Percentiles rank a stretch among this genome's conserved stretches.
Evolutionary conservation across 2,888 invertebrate species (phyloP).

Genomic region (Leptopilina myrica): DNA sequence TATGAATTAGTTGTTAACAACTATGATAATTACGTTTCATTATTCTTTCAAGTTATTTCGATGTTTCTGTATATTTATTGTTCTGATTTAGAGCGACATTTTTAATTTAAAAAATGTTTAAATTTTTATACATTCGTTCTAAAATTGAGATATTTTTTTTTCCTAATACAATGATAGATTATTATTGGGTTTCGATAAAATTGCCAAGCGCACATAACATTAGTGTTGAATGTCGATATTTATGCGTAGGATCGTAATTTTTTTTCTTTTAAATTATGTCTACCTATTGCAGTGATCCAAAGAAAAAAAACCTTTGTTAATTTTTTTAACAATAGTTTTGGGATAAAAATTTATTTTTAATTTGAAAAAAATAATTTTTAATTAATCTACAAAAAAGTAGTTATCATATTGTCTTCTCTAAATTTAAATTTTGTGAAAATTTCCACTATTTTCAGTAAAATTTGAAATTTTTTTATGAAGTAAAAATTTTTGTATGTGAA

Average conservation of each 20-base stretch:
- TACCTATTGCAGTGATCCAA: slow-evolving; percentile 25
- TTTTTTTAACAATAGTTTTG: neutral
- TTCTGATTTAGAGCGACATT: slow-evolving; percentile 13
- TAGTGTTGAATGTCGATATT: slow-evolving; percentile 1
- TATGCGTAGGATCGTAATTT: slow-evolving; percentile 6
- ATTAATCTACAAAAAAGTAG: neutral
- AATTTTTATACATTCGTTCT: slow-evolving; percentile 11
- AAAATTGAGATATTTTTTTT: slow-evolving; percentile 24
- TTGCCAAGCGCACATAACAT: slow-evolving; percentile 32
- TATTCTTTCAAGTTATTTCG: neutral
- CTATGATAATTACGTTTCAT: slow-evolving; percentile 13
- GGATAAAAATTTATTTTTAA: neutral
- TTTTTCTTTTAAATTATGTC: slow-evolving; percentile 8
- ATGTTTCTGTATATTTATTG: slow-evolving; percentile 29
- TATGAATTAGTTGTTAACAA: slow-evolving; percentile 2
- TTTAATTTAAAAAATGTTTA: slow-evolving; percentile 2
- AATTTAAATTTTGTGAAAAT: too few species aligned
- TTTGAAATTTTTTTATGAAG: too few species aligned
- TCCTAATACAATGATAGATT: slow-evolving; percentile 11
- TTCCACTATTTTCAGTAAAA: too few species aligned
- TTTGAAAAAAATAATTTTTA: neutral
- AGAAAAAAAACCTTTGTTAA: neutral
- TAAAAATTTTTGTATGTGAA: too few species aligned
- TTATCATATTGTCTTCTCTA: too few species aligned
- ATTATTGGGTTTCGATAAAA: slow-evolving; percentile 26